Conservation (phyloP, 64 coral and sea anemone species). For the Pocillopora damicornis region DNA sequence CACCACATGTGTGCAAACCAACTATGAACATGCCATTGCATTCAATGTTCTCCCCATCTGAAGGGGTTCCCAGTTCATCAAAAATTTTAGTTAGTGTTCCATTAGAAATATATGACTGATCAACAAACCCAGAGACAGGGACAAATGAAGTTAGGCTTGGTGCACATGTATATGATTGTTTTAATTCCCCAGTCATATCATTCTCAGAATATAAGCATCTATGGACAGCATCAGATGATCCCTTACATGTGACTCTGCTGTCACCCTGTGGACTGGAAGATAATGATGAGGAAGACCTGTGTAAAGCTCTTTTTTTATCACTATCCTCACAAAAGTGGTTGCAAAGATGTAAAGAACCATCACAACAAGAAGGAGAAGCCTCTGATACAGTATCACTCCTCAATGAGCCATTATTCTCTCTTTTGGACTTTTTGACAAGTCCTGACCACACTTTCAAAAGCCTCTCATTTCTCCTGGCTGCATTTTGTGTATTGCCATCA, state of each 20-base stretch:
- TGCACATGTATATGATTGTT: not conserved
- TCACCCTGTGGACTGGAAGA: too few species aligned
- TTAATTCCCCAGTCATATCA: not conserved
- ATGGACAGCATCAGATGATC: too few species aligned
- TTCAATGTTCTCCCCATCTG: not conserved
- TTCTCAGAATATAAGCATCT: not conserved
- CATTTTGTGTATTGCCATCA: slow-evolving; percentile 72
- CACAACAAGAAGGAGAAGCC: not conserved
- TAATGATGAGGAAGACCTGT: too few species aligned
- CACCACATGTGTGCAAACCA: slow-evolving; percentile 83
- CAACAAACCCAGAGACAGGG: slow-evolving; percentile 45
- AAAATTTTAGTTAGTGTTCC: slow-evolving; percentile 1
- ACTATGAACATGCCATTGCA: slow-evolving; percentile 45
- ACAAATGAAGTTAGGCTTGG: slow-evolving; percentile 17
- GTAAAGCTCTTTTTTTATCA: not conserved
- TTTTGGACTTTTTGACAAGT: slow-evolving; percentile 36
- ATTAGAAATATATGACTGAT: slow-evolving; percentile 28
- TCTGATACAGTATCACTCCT: not conserved
- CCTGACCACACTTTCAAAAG: slow-evolving; percentile 63
- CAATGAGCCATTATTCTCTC: not conserved
- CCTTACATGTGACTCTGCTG: too few species aligned
- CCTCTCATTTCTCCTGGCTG: slow-evolving; percentile 67
- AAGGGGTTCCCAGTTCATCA: not conserved
- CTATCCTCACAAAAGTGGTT: not conserved
- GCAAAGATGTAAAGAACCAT: not conserved